Percentiles rank a stretch among this genome's conserved stretches.
These are phyloP conservation scores for Euphysa ruthae DNA, from an alignment of 30 jellyfish, hydroid and myxozoan species.

Conservation along the genomic window DNA sequence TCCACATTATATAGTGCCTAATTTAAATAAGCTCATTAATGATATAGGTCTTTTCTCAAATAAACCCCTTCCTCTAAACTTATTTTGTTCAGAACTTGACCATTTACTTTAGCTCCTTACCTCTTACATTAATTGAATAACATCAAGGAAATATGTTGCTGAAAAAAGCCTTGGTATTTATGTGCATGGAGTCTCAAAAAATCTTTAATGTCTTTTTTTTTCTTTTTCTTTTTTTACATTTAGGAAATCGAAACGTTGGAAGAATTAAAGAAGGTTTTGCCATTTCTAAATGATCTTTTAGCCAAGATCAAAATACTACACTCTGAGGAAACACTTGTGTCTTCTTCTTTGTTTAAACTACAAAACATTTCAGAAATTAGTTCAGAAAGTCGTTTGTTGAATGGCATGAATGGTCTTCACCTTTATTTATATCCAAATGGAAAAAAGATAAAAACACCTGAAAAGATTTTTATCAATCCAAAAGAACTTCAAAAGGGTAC, in stretches of 20 bases:
- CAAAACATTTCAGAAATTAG: conserved; percentile 49
- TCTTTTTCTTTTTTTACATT: not conserved
- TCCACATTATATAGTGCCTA: too few relatives aligned
- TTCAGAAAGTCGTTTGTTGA: conserved; percentile 46
- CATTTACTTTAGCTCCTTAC: not conserved
- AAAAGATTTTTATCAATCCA: conserved; percentile 31
- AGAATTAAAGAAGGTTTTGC: conserved; percentile 17
- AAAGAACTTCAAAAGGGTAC: conserved; percentile 48
- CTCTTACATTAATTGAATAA: too few relatives aligned
- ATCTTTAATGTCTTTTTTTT: not conserved
- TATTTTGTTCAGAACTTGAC: too few relatives aligned
- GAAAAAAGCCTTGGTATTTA: too few relatives aligned
- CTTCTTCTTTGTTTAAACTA: conserved; percentile 45
- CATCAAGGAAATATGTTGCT: too few relatives aligned
- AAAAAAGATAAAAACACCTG: conserved; percentile 2
- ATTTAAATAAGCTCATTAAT: too few relatives aligned
- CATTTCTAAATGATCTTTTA: conserved; percentile 19
- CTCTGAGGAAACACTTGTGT: conserved; percentile 18
- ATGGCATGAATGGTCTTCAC: conserved; percentile 42
- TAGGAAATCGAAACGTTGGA: conserved; percentile 22
- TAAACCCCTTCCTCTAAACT: too few relatives aligned
- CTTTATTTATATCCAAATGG: conserved; percentile 39
- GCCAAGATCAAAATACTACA: conserved; percentile 21
- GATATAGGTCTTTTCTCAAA: too few relatives aligned
- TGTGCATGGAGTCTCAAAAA: too few relatives aligned